phyloP scores from a whole-genome alignment of 2,888 invertebrate species.

The Drosophila trichaetosa region DNA sequence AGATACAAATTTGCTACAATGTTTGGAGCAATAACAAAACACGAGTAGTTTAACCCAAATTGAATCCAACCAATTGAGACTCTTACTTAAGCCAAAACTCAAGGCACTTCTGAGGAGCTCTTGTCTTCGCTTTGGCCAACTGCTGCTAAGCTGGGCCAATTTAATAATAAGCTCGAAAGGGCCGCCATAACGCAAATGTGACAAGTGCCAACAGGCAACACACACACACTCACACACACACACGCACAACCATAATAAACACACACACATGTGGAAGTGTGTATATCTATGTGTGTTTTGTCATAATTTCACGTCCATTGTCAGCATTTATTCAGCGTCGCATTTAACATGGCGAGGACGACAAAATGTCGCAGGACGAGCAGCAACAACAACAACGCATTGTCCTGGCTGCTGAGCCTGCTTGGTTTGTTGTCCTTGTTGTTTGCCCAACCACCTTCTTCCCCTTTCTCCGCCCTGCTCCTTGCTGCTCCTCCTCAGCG shows the following conservation, averaged over 20 bases:
- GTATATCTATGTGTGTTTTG: conserved; percentile 34
- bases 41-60: conserved; percentile 52
- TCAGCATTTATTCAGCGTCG: conserved; percentile 75
- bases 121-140: conserved; percentile 26
- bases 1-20: conserved; percentile 7
- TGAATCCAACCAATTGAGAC: conserved; percentile 51
- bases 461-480: conserved; percentile 20
- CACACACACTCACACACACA: conserved; percentile 16
- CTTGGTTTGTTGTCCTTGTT: conserved; percentile 36
- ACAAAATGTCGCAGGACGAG: conserved; percentile 42
- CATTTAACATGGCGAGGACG: conserved; percentile 57
- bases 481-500: conserved; percentile 25
- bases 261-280: conserved; percentile 2
- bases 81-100: conserved; percentile 9
- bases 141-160: conserved; percentile 59
- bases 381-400: conserved; percentile 20
- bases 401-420: conserved; percentile 58
- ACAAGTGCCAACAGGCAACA: conserved; percentile 68
- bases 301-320: conserved; percentile 74
- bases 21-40: conserved; percentile 21
- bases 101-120: not conserved
- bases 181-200: conserved; percentile 70
- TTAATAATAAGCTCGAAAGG: conserved; percentile 73
- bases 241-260: conserved; percentile 8
- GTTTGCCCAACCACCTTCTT: conserved; percentile 20